Evolutionary conservation across 1,140 invertebrate genomes (phyloP), one percentile per base, ranked within the genome.

Genomic region (Branchinecta lynchi): DNA sequence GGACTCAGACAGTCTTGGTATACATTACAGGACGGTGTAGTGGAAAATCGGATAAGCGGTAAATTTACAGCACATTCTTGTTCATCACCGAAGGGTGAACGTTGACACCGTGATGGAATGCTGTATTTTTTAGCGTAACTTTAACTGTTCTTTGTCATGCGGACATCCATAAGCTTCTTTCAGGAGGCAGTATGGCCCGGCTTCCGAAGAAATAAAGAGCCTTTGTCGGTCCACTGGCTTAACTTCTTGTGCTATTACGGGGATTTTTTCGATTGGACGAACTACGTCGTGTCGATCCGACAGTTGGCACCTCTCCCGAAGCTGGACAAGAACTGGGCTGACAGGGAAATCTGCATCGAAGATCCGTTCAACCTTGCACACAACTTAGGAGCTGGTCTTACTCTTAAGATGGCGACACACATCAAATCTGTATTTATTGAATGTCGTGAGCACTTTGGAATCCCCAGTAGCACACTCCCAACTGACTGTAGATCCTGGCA

Each of bases 361-460:
- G 84, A 86, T 78, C 85, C 85, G 17, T 86, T 86, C 79, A 81
- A 84, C 74, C 75, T 83, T 20, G 77, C 72, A 71, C 84, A 85
- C 73, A 86, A 86, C 74, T 76, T 86, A 45, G 84, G 84, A 45
- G 78, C 78, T 73, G 83, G 82, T 12, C 75, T 86, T 12, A 81
- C 82, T 12, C 68, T 66, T 10, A 68, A 65, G 51, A 60, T 60
- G 51, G 51, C 51, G 12, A 60, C 51, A 15, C 17, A 15, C 17
- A 60, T 60, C 51, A 60, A 60, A 6, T 15, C 51, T 12, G 51
- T 60, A 15, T 60, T 60, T 20, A 60, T 60, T 6, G 51, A 60
- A 6, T 12, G 12, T 3, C 12, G 51, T 15, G 51, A 60, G 17
- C 51, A 60, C 51, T 60, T 60, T 6, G 51, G 51, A 60, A 60